Base-by-base conservation (phyloP, 2,888 invertebrate genomes). In the Tiliacea citrago region DNA sequence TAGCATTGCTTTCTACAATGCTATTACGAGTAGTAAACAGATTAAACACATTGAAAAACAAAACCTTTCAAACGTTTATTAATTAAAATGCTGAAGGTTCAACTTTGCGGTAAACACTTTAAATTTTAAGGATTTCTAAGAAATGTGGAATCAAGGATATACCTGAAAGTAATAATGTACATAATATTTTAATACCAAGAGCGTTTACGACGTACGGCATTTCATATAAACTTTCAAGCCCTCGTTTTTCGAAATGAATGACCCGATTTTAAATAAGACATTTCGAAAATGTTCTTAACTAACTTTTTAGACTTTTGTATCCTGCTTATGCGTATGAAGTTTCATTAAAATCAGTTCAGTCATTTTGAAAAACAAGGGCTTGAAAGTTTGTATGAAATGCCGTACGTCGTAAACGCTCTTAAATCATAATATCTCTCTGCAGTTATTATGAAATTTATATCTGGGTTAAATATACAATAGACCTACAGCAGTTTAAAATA, bases 1-100 rank as follows among this genome's bases (percentile, higher is more conserved):
- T 73, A 85, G 69, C 86, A 88, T 86, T 87, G 88, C 84, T 88
- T 86, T 86, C 86, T 81, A 85, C 77, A 82, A 79, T 80, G 75
- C 76, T 29, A 83, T 82, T 80, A n/a, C n/a, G n/a, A n/a, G n/a
- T n/a, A 79, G 51, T 77, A 81, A 78, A 76, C 77, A 80, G 84
- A 84, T 83, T 82, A 81, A 79, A 79, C 65, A 81, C 75, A 77
- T 69, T 74, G 4, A 75, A 49, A 53, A 60, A 79, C 47, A 55
- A 49, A 79, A 83, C 75, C 63, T 75, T 68, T 79, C 71, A 75
- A 84, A 74, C 42, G 61, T 39, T 77, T 72, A 68, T 68, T 73
- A 77, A 75, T 68, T 75, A 58, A 68, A 81, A 74, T 77, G 66
- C 66, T 79, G 79, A 80, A 81, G 62, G 68, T 73, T 73, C 45